A percentile compares a stretch with the other conserved stretches of the same genome.
These are phyloP conservation scores for Amphipoea lucens DNA, from an alignment of 2,888 invertebrate genomes.

Conservation along the genomic window DNA sequence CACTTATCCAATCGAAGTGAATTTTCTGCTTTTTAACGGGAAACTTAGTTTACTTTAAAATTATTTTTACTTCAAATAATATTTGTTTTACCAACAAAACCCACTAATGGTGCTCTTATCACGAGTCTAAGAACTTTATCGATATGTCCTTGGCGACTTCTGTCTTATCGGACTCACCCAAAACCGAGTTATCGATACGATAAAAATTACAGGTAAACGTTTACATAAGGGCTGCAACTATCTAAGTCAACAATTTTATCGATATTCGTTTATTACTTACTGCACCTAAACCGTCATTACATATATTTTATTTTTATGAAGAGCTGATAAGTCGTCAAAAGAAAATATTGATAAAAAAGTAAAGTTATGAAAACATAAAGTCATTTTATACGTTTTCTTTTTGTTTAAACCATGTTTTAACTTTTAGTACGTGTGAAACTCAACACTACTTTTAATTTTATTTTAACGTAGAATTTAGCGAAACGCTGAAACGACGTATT, in stretches of 20 bases:
- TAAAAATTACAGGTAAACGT: conserved; percentile 62
- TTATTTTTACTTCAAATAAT: conserved; percentile 21
- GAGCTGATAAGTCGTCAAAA: conserved; percentile 3
- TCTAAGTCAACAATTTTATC: conserved; percentile 47
- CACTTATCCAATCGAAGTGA: not conserved
- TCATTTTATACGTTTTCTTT: not conserved
- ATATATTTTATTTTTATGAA: not conserved
- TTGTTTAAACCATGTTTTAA: no score
- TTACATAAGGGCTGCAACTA: conserved; percentile 62
- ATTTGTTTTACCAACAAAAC: conserved; percentile 30
- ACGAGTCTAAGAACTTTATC: conserved; percentile 56
- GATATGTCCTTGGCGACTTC: conserved; percentile 70
- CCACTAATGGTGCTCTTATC: conserved; percentile 52
- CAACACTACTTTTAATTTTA: not conserved
- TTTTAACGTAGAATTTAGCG: not conserved
- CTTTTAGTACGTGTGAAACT: not conserved
- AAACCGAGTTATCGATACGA: conserved; percentile 63
- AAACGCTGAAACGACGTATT: not conserved
- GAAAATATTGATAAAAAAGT: conserved; percentile 1
- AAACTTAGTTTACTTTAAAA: not conserved
- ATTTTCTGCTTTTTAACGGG: not conserved
- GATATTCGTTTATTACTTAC: conserved; percentile 36
- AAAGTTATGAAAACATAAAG: not conserved
- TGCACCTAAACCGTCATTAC: conserved; percentile 47
- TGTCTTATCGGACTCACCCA: conserved; percentile 70